Percentiles rank a stretch among this genome's conserved stretches.
These are phyloP conservation scores for Crambe crambe DNA, from an alignment of 37 sponge, comb jelly and placozoan species.

Conservation along the genomic window DNA sequence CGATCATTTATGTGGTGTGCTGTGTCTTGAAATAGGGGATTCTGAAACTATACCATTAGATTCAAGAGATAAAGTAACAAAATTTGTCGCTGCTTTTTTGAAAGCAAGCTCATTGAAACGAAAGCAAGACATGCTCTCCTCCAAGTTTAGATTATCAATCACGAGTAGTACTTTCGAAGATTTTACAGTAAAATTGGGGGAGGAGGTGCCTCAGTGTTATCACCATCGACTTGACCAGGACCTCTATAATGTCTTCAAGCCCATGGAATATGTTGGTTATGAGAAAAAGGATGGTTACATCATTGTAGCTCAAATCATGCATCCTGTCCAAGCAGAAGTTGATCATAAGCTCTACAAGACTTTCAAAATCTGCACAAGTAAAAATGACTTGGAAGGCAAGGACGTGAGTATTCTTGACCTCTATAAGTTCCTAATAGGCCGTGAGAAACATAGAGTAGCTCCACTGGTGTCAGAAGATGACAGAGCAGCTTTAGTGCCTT, in stretches of 20 bases:
- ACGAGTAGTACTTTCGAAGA: too few relatives aligned
- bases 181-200: constrained; percentile 13
- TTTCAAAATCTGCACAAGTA: constrained; percentile 10
- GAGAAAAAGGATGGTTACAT: constrained; percentile 22
- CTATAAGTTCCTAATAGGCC: constrained; percentile 45
- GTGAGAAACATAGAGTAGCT: background rate
- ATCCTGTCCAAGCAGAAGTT: constrained; percentile 4
- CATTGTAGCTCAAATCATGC: constrained; percentile 49
- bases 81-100: background rate
- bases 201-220: constrained; percentile 28
- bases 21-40: background rate
- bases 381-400: constrained; percentile 26
- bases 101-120: too few relatives aligned
- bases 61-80: background rate
- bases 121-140: too few relatives aligned
- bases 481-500: background rate
- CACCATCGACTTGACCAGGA: constrained; percentile 48
- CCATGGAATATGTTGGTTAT: constrained; percentile 70
- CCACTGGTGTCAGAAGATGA: background rate
- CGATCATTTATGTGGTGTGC: background rate
- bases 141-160: too few relatives aligned
- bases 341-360: background rate
- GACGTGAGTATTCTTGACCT: constrained; percentile 39
- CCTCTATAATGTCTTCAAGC: constrained; percentile 38
- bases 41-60: background rate